These are phyloP conservation scores for Stegastes partitus DNA, from an alignment of 2,113 vertebrate genomes.

Conservation along the genomic window DNA sequence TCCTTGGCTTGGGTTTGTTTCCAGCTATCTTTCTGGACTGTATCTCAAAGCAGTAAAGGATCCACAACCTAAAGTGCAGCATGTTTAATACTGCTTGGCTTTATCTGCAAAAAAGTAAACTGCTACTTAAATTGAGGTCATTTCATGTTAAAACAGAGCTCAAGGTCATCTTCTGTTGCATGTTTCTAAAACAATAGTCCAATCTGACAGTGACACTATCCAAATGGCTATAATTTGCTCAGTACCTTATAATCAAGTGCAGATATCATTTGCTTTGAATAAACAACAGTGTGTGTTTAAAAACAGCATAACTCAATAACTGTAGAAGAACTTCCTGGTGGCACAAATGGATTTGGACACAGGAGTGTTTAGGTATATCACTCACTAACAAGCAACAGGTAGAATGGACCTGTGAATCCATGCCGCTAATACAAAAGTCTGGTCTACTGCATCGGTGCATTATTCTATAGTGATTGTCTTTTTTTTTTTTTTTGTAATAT, in stretches of 20 bases:
- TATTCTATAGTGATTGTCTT: background rate
- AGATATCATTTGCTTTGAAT: background rate
- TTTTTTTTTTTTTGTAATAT: too few relatives aligned
- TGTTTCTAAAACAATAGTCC: slow-evolving; percentile 1
- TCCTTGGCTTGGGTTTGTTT: background rate
- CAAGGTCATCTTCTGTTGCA: background rate
- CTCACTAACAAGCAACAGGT: background rate
- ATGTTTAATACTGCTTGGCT: background rate
- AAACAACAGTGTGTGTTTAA: slow-evolving; percentile 21
- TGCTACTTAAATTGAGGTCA: background rate
- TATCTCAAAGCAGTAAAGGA: too few relatives aligned
- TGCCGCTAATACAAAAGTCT: background rate
- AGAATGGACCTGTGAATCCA: background rate
- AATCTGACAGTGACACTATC: slow-evolving; percentile 7
- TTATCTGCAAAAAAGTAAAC: background rate
- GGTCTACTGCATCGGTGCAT: background rate
- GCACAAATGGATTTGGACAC: background rate
- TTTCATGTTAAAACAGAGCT: slow-evolving; percentile 11
- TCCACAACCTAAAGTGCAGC: background rate
- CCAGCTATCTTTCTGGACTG: background rate
- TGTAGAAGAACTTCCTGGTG: background rate
- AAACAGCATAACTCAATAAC: slow-evolving; percentile 1
- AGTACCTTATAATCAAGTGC: slow-evolving; percentile 5
- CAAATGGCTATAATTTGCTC: slow-evolving; percentile 44
- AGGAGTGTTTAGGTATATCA: background rate